A percentile compares a stretch with the other conserved stretches of the same genome.
These are phyloP conservation scores for Sphaerodactylus townsendi DNA, from an alignment of 2,113 vertebrate genomes.

Conservation along the genomic window DNA sequence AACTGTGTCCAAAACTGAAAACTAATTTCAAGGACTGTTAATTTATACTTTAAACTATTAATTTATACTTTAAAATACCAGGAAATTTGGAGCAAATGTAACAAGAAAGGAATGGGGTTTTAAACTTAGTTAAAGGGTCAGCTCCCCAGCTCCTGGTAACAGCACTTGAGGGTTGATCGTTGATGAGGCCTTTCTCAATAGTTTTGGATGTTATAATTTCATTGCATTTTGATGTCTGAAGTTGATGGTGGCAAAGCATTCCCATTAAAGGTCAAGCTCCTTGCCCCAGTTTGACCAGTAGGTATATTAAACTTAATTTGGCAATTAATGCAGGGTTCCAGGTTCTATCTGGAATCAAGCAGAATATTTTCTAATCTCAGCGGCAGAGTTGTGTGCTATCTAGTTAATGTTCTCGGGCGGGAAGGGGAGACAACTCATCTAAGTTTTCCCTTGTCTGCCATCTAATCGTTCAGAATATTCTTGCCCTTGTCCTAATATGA, in stretches of 20 bases:
- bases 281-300: not conserved
- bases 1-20: not conserved
- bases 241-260: constrained; percentile 14
- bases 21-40: not conserved
- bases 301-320: constrained; percentile 9
- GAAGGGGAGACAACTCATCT: not conserved
- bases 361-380: not conserved
- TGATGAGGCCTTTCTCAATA: not conserved
- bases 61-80: not conserved
- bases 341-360: not conserved
- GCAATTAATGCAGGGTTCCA: not conserved
- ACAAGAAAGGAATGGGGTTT: not conserved
- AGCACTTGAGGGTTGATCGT: not conserved
- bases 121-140: not conserved
- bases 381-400: not conserved
- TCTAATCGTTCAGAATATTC: constrained; percentile 2
- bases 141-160: not conserved
- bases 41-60: not conserved
- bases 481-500: not conserved
- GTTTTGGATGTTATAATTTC: constrained; percentile 26
- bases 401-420: not conserved
- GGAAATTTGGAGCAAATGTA: not conserved
- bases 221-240: not conserved
- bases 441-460: not conserved
- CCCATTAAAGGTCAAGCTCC: not conserved